Evolutionary conservation across 2,113 vertebrate species (phyloP).

Genomic region (Gallinago undulata): DNA sequence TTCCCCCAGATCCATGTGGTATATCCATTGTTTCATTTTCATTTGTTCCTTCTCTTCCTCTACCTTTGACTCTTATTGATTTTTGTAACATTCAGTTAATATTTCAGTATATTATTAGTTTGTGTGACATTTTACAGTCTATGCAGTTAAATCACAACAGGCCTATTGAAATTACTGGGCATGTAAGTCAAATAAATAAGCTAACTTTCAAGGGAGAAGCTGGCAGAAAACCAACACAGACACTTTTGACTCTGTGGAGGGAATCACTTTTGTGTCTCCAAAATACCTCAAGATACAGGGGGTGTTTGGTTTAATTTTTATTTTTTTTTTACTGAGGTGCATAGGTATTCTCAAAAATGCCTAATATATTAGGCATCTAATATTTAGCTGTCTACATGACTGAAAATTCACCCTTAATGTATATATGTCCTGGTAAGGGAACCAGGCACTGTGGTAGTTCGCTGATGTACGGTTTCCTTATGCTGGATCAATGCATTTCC

Average conservation of each 20-base stretch:
- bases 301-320: neutral
- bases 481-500: neutral
- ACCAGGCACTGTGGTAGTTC: neutral
- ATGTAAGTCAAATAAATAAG: neutral
- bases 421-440: neutral
- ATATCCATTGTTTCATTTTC: neutral
- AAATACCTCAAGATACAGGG: neutral
- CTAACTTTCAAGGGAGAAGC: neutral
- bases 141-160: neutral
- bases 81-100: conserved; percentile 42
- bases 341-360: neutral
- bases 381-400: neutral
- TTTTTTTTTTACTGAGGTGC: neutral
- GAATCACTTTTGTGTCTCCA: neutral
- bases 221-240: neutral
- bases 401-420: neutral
- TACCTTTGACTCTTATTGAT: conserved; percentile 25
- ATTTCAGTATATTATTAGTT: conserved; percentile 22
- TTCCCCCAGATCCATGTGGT: neutral
- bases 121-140: conserved; percentile 41
- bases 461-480: neutral
- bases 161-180: conserved; percentile 2
- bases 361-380: neutral
- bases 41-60: neutral
- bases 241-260: neutral